These are phyloP conservation scores for Notospermus geniculatus DNA, from an alignment of 1,140 invertebrate genomes.

Conservation along the genomic window DNA sequence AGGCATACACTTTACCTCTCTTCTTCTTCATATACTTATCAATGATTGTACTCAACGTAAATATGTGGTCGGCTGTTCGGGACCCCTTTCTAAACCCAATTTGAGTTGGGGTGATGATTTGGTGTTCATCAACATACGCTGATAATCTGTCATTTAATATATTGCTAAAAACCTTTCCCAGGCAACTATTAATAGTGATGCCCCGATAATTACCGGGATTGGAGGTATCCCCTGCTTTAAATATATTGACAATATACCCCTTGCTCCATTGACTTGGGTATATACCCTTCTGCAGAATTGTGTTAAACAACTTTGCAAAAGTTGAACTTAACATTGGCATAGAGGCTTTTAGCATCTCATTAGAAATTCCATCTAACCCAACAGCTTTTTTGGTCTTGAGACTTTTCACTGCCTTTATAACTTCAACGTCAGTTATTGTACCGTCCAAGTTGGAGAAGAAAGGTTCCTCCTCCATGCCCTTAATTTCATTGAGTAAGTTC, in stretches of 20 bases:
- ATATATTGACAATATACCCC: conserved; percentile 14
- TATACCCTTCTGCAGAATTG: not conserved
- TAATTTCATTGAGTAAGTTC: not conserved
- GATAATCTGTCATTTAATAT: not conserved
- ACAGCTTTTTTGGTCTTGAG: conserved; percentile 5
- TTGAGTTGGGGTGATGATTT: conserved; percentile 1
- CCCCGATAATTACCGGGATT: conserved; percentile 5
- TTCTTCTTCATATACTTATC: not conserved
- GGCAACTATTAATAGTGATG: conserved; percentile 8
- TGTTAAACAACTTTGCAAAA: conserved; percentile 10
- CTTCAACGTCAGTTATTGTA: conserved; percentile 12
- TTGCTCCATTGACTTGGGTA: conserved; percentile 11
- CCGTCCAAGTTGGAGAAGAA: not conserved
- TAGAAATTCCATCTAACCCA: conserved; percentile 5
- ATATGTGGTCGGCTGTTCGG: not conserved
- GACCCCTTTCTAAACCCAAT: not conserved
- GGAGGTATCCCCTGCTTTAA: conserved; percentile 5
- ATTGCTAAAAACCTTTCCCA: not conserved
- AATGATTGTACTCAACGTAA: not conserved
- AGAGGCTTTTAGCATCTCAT: conserved; percentile 11
- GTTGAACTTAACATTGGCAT: not conserved
- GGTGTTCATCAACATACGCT: not conserved
- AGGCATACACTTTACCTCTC: not conserved
- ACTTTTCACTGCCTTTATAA: not conserved
- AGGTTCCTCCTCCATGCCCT: not conserved